A percentile compares a stretch with the other conserved stretches of the same genome.
Evolutionary conservation across 2,113 vertebrate species (phyloP).

Genomic region (Butorides virescens): DNA sequence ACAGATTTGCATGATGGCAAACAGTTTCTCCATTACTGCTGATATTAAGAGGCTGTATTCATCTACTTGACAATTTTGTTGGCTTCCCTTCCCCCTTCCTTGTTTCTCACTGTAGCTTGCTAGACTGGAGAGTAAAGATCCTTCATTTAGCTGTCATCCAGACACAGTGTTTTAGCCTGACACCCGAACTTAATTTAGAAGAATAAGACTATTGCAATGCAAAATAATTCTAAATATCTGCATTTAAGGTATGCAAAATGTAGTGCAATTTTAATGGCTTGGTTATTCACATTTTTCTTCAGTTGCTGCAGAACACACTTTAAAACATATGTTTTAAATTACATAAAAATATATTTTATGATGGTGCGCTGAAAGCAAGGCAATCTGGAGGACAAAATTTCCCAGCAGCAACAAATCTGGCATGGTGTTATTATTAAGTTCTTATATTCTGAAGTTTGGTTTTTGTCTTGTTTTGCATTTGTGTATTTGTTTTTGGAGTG

Average conservation of each 20-base stretch:
- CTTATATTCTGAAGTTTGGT: neutral
- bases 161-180: neutral
- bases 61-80: slow-evolving; percentile 57
- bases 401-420: slow-evolving; percentile 27
- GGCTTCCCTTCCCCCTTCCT: neutral
- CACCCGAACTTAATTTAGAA: slow-evolving; percentile 26
- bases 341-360: slow-evolving; percentile 49
- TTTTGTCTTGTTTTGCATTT: neutral
- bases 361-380: neutral
- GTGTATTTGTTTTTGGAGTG: neutral
- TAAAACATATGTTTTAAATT: slow-evolving; percentile 64
- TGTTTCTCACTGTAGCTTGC: neutral
- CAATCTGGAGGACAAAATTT: slow-evolving; percentile 43
- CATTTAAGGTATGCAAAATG: slow-evolving; percentile 27
- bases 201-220: neutral
- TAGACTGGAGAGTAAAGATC: neutral
- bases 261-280: slow-evolving; percentile 26
- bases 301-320: slow-evolving; percentile 17
- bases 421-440: neutral
- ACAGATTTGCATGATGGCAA: slow-evolving; percentile 63
- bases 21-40: slow-evolving; percentile 51
- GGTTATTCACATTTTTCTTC: slow-evolving; percentile 19
- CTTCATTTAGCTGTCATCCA: slow-evolving; percentile 44
- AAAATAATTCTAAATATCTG: slow-evolving; percentile 38
- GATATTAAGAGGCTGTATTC: slow-evolving; percentile 45